These are phyloP conservation scores for Greenwoodochromis staneri DNA, from an alignment of 2,113 vertebrate species.

Conservation along the genomic window DNA sequence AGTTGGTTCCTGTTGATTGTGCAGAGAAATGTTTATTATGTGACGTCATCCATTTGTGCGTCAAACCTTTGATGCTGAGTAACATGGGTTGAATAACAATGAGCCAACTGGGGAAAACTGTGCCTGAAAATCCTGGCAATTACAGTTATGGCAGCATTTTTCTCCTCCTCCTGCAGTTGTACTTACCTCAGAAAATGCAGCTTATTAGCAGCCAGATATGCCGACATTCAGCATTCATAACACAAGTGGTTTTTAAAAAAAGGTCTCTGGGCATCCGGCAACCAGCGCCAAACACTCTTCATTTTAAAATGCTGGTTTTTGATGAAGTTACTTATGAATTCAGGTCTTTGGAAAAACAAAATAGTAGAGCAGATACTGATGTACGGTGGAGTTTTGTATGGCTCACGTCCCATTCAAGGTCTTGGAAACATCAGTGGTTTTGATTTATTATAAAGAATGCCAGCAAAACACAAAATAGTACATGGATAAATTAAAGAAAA, in stretches of 20 bases:
- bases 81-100: slow-evolving; percentile 45
- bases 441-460: background rate
- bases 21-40: slow-evolving; percentile 34
- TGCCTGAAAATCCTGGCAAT: background rate
- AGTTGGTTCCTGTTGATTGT: slow-evolving; percentile 12
- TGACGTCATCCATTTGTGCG: slow-evolving; percentile 49
- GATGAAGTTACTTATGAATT: background rate
- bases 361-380: background rate
- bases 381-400: background rate
- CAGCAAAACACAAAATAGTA: background rate
- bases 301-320: background rate
- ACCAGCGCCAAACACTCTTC: background rate
- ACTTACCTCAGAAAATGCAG: background rate
- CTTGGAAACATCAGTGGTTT: background rate
- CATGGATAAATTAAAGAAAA: background rate
- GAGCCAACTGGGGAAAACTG: slow-evolving; percentile 9
- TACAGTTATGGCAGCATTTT: background rate
- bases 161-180: background rate
- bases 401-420: background rate
- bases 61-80: slow-evolving; percentile 43
- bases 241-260: background rate
- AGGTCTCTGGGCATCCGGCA: background rate
- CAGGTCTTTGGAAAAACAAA: background rate
- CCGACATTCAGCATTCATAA: background rate
- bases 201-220: background rate